Base-by-base conservation (phyloP, 2,888 invertebrate genomes). In the Aproaerema taeniolella region DNA sequence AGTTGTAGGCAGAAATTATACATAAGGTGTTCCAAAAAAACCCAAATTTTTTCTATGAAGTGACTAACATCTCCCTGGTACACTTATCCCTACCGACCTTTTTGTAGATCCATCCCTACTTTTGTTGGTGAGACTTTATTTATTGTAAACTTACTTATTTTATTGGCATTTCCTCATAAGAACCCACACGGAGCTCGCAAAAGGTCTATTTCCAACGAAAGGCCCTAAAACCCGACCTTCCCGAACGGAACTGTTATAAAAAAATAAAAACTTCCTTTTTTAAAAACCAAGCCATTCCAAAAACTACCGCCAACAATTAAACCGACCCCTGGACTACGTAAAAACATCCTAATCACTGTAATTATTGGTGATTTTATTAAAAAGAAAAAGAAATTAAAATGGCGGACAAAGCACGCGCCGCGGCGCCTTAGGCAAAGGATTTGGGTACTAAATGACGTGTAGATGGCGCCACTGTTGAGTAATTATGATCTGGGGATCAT, bases 291-390 rank as follows among this genome's bases (percentile, higher is more conserved):
- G 15, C 25, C 15, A 26, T 26, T 35, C 26, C 15, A 16, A 12
- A 37, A 37, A 17, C 68, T 70, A 68, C 77, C 68, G 63, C 65
- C 71, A 52, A 52, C 70, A 76, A 81, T 81, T 79, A 82, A 53
- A 52, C 47, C 41, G 50, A 52, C 79, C 80, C 77, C 79, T 74
- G 79, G 61, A 70, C 61, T 81, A 80, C 80, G 78, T 81, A 79
- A 72, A 73, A 56, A 57, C 41, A 43, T n/a, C 49, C 67, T 72
- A 35, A 35, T 15, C n/a, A 35, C 35, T 35, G 35, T 35, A 15
- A 35, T 35, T 35, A 35, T 35, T 35, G 35, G 26, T 20, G 35
- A 35, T 35, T 35, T 35, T 35, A 35, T 35, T 35, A 35, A 28
- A 35, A 35, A 11, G 10, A 35, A 35, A 35, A 35, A 26, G 15